Evolutionary conservation across 2,113 vertebrate genomes (phyloP).

Genomic region (Plotosus lineatus): DNA sequence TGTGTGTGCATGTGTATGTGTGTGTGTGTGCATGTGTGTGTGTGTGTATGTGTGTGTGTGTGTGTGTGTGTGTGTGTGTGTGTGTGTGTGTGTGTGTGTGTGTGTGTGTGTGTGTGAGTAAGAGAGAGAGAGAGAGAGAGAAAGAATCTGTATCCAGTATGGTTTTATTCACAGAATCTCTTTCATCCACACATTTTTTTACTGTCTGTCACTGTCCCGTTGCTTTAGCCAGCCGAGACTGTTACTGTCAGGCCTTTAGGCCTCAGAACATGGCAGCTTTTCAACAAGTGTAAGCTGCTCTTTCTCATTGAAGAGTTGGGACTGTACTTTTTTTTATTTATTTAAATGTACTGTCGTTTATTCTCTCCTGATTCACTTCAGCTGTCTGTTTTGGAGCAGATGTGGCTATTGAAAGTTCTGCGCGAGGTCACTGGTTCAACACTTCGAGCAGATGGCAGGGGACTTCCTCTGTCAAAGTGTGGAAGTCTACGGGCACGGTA

Average conservation of each 20-base stretch:
- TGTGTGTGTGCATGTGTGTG: no score
- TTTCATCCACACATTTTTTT: conserved; percentile 15
- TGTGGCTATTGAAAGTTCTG: conserved; percentile 54
- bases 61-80: no score
- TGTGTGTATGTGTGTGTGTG: no score
- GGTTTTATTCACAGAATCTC: not conserved
- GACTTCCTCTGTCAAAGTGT: conserved; percentile 54
- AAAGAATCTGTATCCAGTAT: not conserved
- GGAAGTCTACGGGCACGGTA: conserved; percentile 49
- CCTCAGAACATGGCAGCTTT: conserved; percentile 11
- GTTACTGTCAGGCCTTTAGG: conserved; percentile 30
- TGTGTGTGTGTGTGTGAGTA: no score
- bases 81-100: no score
- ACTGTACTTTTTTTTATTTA: conserved; percentile 1
- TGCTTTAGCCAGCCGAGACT: conserved; percentile 18
- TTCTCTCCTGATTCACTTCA: not conserved
- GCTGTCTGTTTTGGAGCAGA: conserved; percentile 47
- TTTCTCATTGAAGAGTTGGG: conserved; percentile 1
- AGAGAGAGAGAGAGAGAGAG: not conserved
- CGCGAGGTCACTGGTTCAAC: conserved; percentile 46
- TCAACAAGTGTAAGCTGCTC: conserved; percentile 10
- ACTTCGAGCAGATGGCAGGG: conserved; percentile 62
- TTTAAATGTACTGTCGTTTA: conserved; percentile 5
- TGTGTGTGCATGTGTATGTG: no score
- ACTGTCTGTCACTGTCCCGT: not conserved